phyloP scores from a whole-genome alignment of 2,888 invertebrate species.

The Platycheirus albimanus region DNA sequence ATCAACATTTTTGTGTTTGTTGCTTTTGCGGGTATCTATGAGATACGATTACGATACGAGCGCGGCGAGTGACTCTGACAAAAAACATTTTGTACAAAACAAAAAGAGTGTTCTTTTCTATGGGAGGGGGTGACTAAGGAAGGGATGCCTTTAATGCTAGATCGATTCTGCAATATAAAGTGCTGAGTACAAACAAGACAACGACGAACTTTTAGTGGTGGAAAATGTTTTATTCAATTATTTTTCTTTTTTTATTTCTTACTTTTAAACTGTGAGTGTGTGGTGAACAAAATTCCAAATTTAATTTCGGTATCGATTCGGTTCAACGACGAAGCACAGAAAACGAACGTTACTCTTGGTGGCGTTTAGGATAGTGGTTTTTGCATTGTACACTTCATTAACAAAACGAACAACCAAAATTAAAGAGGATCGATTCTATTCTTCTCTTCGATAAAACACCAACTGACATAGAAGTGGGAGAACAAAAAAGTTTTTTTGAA shows the following conservation, averaged over 20 bases:
- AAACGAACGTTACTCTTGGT: slow-evolving; percentile 73
- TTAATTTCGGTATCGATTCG: slow-evolving; percentile 74
- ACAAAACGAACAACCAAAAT: slow-evolving; percentile 51
- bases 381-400: slow-evolving; percentile 60
- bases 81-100: slow-evolving; percentile 25
- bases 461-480: slow-evolving; percentile 65
- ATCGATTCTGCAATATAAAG: slow-evolving; percentile 66
- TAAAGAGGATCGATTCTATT: slow-evolving; percentile 55
- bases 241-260: slow-evolving; percentile 26
- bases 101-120: slow-evolving; percentile 35
- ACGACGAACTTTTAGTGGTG: slow-evolving; percentile 53
- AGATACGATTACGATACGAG: not conserved
- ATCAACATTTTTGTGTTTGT: slow-evolving; percentile 58
- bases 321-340: slow-evolving; percentile 66
- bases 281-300: slow-evolving; percentile 73
- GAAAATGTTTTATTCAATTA: slow-evolving; percentile 43
- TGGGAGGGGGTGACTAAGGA: slow-evolving; percentile 44
- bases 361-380: slow-evolving; percentile 72
- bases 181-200: slow-evolving; percentile 59
- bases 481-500: slow-evolving; percentile 22
- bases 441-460: slow-evolving; percentile 54
- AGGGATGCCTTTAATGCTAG: slow-evolving; percentile 62
- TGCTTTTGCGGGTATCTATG: slow-evolving; percentile 3
- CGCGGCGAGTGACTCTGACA: slow-evolving; percentile 4
- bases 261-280: slow-evolving; percentile 64